phyloP scores from a whole-genome alignment of 2,888 invertebrate species.

The Phengaris alcon region DNA sequence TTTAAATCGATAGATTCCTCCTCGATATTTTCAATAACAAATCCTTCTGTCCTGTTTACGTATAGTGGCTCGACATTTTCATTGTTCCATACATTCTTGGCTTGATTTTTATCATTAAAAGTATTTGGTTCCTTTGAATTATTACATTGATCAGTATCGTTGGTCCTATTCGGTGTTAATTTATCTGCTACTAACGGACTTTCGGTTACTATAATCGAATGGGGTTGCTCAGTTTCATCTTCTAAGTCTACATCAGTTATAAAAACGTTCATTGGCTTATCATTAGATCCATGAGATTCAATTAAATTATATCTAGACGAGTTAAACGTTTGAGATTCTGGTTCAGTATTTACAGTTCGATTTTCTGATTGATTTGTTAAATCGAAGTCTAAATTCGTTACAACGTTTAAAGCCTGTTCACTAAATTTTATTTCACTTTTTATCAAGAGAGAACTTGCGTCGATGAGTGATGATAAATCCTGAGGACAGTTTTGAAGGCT shows the following conservation, averaged over 20 bases:
- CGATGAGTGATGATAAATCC: slow-evolving; percentile 58
- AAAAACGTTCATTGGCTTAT: slow-evolving; percentile 50
- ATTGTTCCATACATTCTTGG: slow-evolving; percentile 35
- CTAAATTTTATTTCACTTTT: slow-evolving; percentile 57
- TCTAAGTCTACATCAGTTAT: slow-evolving; percentile 59
- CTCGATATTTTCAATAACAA: slow-evolving; percentile 37
- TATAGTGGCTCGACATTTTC: slow-evolving; percentile 32
- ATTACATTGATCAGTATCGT: slow-evolving; percentile 49
- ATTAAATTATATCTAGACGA: slow-evolving; percentile 61
- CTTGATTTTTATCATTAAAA: slow-evolving; percentile 49
- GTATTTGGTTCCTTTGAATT: slow-evolving; percentile 47
- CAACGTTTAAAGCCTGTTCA: slow-evolving; percentile 47
- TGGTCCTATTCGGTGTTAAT: slow-evolving; percentile 50
- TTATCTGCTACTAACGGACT: slow-evolving; percentile 52
- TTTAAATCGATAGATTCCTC: slow-evolving; percentile 5
- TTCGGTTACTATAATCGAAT: slow-evolving; percentile 71
- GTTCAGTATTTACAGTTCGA: slow-evolving; percentile 41
- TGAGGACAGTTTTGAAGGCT: slow-evolving; percentile 58
- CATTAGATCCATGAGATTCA: slow-evolving; percentile 61
- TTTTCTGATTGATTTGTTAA: slow-evolving; percentile 47
- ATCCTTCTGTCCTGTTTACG: slow-evolving; percentile 29
- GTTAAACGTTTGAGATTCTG: slow-evolving; percentile 50
- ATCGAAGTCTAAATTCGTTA: slow-evolving; percentile 41
- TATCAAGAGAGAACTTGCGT: slow-evolving; percentile 57
- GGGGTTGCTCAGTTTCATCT: slow-evolving; percentile 70